phyloP scores from a whole-genome alignment of 2,113 vertebrate genomes.

The Dipodomys ordii region DNA sequence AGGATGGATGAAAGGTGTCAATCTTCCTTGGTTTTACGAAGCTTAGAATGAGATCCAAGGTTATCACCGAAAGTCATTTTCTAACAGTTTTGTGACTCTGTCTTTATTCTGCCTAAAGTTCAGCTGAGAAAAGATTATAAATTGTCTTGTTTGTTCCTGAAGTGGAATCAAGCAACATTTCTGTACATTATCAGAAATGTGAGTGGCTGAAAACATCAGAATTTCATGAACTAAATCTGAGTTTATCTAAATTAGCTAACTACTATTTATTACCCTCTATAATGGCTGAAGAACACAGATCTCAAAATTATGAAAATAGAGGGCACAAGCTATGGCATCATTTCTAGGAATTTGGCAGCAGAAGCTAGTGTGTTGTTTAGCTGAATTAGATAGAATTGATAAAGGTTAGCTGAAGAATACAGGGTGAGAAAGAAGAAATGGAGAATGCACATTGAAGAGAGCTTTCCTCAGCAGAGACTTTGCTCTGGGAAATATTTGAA shows the following conservation, averaged over 20 bases:
- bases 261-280: too few relatives aligned
- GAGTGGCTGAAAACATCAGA: neutral
- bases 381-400: neutral
- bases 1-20: neutral
- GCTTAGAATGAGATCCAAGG: neutral
- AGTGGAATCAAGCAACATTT: neutral
- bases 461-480: neutral
- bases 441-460: neutral
- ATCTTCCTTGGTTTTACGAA: neutral
- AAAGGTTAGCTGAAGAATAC: rapidly evolving
- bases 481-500: neutral
- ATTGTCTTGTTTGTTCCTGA: neutral
- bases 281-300: too few relatives aligned
- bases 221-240: too few relatives aligned
- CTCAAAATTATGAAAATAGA: too few relatives aligned
- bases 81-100: neutral
- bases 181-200: neutral
- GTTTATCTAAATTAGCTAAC: too few relatives aligned
- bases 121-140: neutral
- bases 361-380: neutral
- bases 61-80: neutral
- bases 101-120: neutral
- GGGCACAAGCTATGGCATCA: too few relatives aligned
- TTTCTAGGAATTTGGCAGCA: neutral
- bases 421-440: neutral